Conservation (phyloP, 2,888 invertebrate species). For the Plebejus argus region DNA sequence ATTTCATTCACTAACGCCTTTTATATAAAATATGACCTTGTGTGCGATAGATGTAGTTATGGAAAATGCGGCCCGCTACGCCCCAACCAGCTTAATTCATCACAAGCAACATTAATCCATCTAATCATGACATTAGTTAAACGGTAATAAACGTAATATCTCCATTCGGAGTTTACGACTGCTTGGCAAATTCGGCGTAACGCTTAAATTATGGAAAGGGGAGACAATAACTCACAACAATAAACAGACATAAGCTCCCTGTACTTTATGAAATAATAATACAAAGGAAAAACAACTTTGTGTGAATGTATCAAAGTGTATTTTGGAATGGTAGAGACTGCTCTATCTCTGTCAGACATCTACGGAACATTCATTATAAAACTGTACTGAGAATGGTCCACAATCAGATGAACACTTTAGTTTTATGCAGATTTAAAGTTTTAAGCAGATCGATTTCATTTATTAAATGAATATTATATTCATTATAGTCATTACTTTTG, state of each 20-base stretch:
- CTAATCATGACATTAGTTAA: conserved; percentile 21
- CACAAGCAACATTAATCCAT: not conserved
- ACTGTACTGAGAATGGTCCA: not conserved
- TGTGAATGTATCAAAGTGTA: not conserved
- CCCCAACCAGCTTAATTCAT: not conserved
- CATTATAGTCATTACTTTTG: no score
- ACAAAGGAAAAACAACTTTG: not conserved
- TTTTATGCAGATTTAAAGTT: not conserved
- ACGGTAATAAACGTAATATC: conserved; percentile 12
- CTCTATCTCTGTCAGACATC: conserved; percentile 5
- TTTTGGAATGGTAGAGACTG: not conserved
- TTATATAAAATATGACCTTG: no score
- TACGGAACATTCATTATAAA: conserved; percentile 3
- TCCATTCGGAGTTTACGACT: not conserved
- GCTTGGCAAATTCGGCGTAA: conserved; percentile 30
- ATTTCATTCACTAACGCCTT: no score
- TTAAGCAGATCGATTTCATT: not conserved
- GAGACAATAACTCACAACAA: conserved; percentile 58
- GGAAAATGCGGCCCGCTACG: not conserved
- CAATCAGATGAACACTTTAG: not conserved
- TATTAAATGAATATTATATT: no score
- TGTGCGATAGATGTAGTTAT: no score
- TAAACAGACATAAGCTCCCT: conserved; percentile 59
- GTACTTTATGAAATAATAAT: not conserved
- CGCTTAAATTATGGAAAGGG: conserved; percentile 44